Evolutionary conservation across 2,797 vertebrate species (phyloP), one percentile per base, ranked within the genome.

Genomic region (Phrynocephalus vlangalii): DNA sequence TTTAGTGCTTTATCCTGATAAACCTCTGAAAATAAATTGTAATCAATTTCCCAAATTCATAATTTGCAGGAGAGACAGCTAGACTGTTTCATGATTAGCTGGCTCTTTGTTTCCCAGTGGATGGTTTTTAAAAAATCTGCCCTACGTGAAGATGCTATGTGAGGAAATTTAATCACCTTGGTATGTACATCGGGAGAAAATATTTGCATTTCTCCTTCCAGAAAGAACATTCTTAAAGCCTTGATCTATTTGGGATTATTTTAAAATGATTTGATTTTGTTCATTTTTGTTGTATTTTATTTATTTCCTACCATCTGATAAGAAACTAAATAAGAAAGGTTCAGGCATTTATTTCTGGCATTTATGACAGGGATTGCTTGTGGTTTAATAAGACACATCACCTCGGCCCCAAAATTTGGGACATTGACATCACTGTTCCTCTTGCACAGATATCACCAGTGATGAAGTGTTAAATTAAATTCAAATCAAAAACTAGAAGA

Each of bases 31-130:
- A 96, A 94, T 94, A 95, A 95, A 96, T 92, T 93, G 94, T 95
- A 96, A 97, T 97, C 96, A 97, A 95, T 96, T 97, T 95, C 95
- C 93, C 95, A 95, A 97, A 95, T 92, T 94, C 86, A 92, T 94
- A 95, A 94, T 92, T 92, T 87, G 79, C 93, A 91, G 85, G 89
- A 93, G 93, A 91, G 86, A 94, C 95, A 90, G 83, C 89, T 89
- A 82, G 78, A 44, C 80, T 82, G 93, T 93, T 92, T 78, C 60
- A 79, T 94, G 91, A 90, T 92, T 91, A 92, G 95, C 79, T 68
- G 91, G 52, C 88, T 84, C 82, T 86, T 30, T 56, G 38, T 91
- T 91, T 94, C 90, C 89, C 80, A 82, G 89, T 79, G 89, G 87
- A 94, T 82, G 91, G 88, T 87, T 90, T 73, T 79, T 73, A 90